A percentile compares a stretch with the other conserved stretches of the same genome.
Conservation (phyloP, 2,797 vertebrate genomes). For the Phoebastria nigripes region DNA sequence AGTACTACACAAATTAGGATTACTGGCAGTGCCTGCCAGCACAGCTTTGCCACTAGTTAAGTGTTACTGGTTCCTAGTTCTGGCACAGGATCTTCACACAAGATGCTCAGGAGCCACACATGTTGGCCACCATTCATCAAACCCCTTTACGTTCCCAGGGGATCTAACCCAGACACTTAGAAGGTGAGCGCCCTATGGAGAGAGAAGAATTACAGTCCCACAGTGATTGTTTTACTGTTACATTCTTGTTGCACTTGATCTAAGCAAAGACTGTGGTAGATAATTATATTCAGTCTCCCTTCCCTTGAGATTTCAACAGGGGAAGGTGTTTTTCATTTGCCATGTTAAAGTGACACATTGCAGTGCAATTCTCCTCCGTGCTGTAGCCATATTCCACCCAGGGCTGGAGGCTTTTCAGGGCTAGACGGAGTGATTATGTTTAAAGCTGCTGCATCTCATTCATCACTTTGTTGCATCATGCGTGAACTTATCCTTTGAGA, state of each 20-base stretch:
- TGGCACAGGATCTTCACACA: background rate
- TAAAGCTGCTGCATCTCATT: slow-evolving; percentile 52
- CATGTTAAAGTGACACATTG: slow-evolving; percentile 14
- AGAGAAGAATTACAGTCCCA: background rate
- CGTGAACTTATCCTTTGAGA: slow-evolving; percentile 37
- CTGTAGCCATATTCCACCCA: slow-evolving; percentile 35
- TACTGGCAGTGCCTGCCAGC: background rate
- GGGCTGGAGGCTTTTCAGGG: slow-evolving; percentile 17
- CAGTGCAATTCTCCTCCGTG: background rate
- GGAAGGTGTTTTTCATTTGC: slow-evolving; percentile 33
- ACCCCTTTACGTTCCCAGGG: background rate
- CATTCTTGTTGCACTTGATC: background rate
- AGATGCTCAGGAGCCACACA: background rate
- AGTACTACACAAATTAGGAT: background rate
- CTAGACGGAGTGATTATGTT: slow-evolving; percentile 54
- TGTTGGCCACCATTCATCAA: background rate
- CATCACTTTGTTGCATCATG: slow-evolving; percentile 54
- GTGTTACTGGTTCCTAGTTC: background rate
- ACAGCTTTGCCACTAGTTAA: background rate
- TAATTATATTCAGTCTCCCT: background rate
- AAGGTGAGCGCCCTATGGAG: background rate
- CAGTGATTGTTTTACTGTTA: background rate
- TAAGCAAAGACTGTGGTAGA: background rate
- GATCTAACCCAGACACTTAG: background rate
- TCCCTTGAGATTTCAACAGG: background rate